These are phyloP conservation scores for Drosophila vallismaia DNA, from an alignment of 2,888 invertebrate species.

Conservation along the genomic window DNA sequence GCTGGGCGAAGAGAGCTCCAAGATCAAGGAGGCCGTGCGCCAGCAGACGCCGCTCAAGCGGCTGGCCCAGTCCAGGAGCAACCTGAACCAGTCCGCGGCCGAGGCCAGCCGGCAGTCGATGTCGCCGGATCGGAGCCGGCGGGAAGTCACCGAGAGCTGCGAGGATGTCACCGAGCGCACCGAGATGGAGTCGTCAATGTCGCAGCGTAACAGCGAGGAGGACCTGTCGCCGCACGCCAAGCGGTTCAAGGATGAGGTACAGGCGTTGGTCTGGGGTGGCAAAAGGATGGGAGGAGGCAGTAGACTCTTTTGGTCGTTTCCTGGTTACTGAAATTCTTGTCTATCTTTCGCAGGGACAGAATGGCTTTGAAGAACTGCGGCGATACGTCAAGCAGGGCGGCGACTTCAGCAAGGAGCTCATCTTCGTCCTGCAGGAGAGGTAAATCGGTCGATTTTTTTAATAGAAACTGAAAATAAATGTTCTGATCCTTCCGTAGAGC, in stretches of 20 bases:
- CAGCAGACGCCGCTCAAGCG: constrained; percentile 82
- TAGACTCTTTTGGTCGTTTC: background rate
- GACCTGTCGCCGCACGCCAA: constrained; percentile 78
- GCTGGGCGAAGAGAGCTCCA: constrained; percentile 83
- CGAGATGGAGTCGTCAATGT: constrained; percentile 67
- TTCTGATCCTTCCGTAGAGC: constrained; percentile 86
- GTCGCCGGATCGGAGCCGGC: constrained; percentile 55
- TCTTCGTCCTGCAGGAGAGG: constrained; percentile 96
- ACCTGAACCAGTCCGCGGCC: constrained; percentile 63
- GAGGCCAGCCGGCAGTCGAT: constrained; percentile 50
- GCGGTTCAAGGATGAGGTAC: constrained; percentile 78
- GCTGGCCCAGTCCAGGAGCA: constrained; percentile 74
- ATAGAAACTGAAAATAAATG: background rate
- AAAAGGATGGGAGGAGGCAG: background rate
- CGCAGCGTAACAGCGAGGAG: constrained; percentile 68
- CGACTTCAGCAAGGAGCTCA: constrained; percentile 96
- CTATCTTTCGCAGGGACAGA: constrained; percentile 90
- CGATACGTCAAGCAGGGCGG: constrained; percentile 97
- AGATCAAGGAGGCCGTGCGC: constrained; percentile 82
- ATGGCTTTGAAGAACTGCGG: constrained; percentile 96
- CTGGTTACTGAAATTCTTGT: background rate
- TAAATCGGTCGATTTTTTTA: constrained; percentile 82
- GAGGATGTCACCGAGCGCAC: constrained; percentile 72
- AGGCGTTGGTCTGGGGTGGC: constrained; percentile 3
- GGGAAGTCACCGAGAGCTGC: constrained; percentile 58